A percentile compares a stretch with the other conserved stretches of the same genome.
These are phyloP conservation scores for Haliaeetus leucogaster DNA, from an alignment of 2,113 vertebrate genomes.

Conservation along the genomic window DNA sequence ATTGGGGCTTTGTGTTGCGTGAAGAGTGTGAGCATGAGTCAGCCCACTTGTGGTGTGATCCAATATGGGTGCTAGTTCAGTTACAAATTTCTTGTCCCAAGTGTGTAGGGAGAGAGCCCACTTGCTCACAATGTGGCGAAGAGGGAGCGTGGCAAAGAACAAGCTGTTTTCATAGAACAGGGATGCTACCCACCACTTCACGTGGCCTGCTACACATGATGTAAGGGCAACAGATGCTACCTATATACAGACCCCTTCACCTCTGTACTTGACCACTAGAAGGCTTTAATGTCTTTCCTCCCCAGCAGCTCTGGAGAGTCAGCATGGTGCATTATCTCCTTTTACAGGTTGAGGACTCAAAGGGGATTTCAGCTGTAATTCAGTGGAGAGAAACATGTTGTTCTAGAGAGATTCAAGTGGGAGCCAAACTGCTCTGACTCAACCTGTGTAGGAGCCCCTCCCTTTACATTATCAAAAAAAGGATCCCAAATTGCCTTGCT, in stretches of 20 bases:
- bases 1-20: not conserved
- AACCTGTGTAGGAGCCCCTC: not conserved
- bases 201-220: not conserved
- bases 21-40: not conserved
- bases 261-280: not conserved
- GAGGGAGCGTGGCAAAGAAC: not conserved
- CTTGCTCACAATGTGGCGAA: not conserved
- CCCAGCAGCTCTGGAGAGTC: not conserved
- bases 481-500: not conserved
- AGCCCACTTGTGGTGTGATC: not conserved
- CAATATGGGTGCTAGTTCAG: not conserved
- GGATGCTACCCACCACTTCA: not conserved
- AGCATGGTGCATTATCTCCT: not conserved
- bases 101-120: accelerated
- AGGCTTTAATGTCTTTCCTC: not conserved
- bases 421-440: not conserved
- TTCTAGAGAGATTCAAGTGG: not conserved
- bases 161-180: not conserved
- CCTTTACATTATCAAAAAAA: not conserved
- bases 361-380: not conserved
- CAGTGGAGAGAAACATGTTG: not conserved
- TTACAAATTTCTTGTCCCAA: not conserved
- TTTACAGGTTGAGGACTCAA: not conserved
- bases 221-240: not conserved
- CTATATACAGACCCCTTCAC: not conserved